Evolutionary conservation across 2,113 vertebrate species (phyloP), one percentile per base, ranked within the genome.

Genomic region (Caretta caretta): DNA sequence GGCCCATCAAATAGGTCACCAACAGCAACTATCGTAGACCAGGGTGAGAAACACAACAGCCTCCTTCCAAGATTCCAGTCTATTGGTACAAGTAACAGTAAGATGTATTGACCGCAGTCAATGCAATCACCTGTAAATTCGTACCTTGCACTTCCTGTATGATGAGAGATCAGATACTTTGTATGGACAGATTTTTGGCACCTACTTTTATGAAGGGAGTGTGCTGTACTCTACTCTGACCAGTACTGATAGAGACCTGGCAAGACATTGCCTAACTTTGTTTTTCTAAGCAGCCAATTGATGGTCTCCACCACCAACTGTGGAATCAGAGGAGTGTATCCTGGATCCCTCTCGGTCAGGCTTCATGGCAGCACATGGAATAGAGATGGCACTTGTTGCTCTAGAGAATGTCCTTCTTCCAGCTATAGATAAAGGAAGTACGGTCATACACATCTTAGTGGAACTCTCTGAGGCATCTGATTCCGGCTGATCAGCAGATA

Each of bases 251-350:
- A 90, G 72, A 92, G 24, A 84, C 13, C 24, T 54, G 62, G 81
- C 16, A 90, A 92, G 88, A 86, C 9, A 50, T 27, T 87, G 31
- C 7, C 91, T 54, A 90, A 92, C 84, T 25, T 83, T 29, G 59
- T 5, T 2, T 87, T 49, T 7, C 27, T 81, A 22, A 50, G 83
- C 5, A 78, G 12, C 4, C 13, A 12, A 81, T 7, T 88, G 1
- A 6, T 59, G 4, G 1, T 20, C 69, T 80, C 38, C 51, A 49
- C 38, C 79, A 48, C 12, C 31, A 27, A 35, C 1, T 5, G 2
- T 0, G 79, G 78, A 89, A 42, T 22, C 11, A 54, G 10, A 72
- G 89, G 1, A 25, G 3, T 80, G 2, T 1, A 2, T 91, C 48
- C 79, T 81, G 22, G 9, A 75, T 75, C 80, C 5, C 1, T 49